A percentile compares a stretch with the other conserved stretches of the same genome.
These are phyloP conservation scores for Sphaerophoria rueppellii DNA, from an alignment of 2,888 invertebrate genomes.

Conservation along the genomic window DNA sequence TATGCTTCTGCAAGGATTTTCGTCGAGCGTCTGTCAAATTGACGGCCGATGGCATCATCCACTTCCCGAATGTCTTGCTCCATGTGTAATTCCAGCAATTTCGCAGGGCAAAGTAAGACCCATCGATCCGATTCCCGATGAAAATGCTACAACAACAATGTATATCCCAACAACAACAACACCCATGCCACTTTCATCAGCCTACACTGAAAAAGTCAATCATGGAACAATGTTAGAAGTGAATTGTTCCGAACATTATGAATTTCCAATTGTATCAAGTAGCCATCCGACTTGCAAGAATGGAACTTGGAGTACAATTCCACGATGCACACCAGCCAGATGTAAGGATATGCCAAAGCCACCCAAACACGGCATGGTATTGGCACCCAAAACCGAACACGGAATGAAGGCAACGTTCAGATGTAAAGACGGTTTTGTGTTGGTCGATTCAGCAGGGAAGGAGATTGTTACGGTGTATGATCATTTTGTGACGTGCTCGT, in stretches of 20 bases:
- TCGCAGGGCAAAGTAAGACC: constrained; percentile 89
- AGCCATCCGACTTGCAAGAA: constrained; percentile 94
- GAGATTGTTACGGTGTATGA: constrained; percentile 82
- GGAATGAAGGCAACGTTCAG: constrained; percentile 96
- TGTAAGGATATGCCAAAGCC: constrained; percentile 92
- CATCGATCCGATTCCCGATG: constrained; percentile 82
- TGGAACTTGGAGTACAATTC: constrained; percentile 97
- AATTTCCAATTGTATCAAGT: constrained; percentile 89
- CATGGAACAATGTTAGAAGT: constrained; percentile 90
- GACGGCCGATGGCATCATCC: constrained; percentile 98
- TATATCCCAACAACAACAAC: constrained; percentile 81
- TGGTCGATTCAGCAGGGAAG: constrained; percentile 87
- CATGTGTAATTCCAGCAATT: constrained; percentile 95
- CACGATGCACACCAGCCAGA: constrained; percentile 91
- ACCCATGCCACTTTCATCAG: constrained; percentile 53
- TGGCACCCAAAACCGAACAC: constrained; percentile 98
- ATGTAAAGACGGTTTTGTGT: constrained; percentile 95
- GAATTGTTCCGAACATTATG: constrained; percentile 92
- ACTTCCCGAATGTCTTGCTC: constrained; percentile 94
- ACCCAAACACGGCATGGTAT: constrained; percentile 96
- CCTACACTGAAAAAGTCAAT: constrained; percentile 81
- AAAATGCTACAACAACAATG: constrained; percentile 79
- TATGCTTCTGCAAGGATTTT: constrained; percentile 94
- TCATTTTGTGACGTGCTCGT: constrained; percentile 92
- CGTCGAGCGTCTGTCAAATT: constrained; percentile 95